A percentile compares a stretch with the other conserved stretches of the same genome.
These are phyloP conservation scores for Pomacea maculata DNA, from an alignment of 1,140 invertebrate genomes.

Conservation along the genomic window DNA sequence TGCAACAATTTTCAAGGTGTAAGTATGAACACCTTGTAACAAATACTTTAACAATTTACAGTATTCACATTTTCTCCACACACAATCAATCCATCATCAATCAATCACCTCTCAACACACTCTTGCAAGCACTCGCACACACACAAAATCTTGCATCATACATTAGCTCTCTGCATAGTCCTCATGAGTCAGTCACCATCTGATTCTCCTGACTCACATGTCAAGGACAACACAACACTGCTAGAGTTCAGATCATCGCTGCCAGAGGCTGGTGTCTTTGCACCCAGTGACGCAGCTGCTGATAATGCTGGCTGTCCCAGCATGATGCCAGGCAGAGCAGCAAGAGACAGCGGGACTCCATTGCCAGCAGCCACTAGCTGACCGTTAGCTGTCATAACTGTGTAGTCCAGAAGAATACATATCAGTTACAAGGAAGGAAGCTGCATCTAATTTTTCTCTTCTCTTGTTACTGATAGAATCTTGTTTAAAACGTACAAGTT, in stretches of 20 bases:
- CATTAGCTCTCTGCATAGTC: too few species aligned
- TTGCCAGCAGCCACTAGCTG: slow-evolving; percentile 28
- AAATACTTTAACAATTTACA: too few species aligned
- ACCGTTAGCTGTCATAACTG: slow-evolving; percentile 39
- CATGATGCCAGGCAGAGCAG: slow-evolving; percentile 2
- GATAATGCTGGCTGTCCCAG: not conserved
- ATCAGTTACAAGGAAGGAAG: too few species aligned
- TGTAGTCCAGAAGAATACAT: too few species aligned
- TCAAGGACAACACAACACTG: slow-evolving; percentile 1
- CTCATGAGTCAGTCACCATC: not conserved
- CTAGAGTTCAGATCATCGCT: slow-evolving; percentile 2
- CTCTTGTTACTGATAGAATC: too few species aligned
- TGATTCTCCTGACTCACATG: not conserved
- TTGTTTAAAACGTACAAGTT: too few species aligned
- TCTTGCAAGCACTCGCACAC: not conserved
- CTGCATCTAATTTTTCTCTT: too few species aligned
- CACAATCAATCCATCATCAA: too few species aligned
- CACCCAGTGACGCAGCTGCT: not conserved
- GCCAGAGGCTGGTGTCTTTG: not conserved
- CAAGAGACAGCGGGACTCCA: slow-evolving; percentile 23
- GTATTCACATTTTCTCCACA: too few species aligned
- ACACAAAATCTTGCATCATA: not conserved
- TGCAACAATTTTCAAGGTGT: too few species aligned
- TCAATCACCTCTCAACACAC: too few species aligned
- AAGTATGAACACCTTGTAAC: too few species aligned